A percentile compares a stretch with the other conserved stretches of the same genome.
These are phyloP conservation scores for Atrina japonica DNA, from an alignment of 2,888 invertebrate species.

Conservation along the genomic window DNA sequence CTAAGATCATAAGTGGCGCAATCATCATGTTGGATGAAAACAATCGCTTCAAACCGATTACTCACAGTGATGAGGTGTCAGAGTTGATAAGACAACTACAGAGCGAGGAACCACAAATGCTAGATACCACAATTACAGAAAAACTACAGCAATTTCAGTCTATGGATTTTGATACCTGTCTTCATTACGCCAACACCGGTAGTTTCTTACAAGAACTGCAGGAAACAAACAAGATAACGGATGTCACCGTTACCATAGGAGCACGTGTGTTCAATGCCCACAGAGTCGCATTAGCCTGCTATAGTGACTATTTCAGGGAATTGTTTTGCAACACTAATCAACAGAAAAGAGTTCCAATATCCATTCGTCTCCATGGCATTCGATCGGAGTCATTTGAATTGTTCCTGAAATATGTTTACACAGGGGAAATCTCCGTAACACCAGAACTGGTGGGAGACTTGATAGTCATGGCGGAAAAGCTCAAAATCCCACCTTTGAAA, in stretches of 20 bases:
- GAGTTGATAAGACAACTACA: background rate
- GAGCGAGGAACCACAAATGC: background rate
- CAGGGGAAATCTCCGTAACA: slow-evolving; percentile 50
- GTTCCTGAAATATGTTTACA: slow-evolving; percentile 65
- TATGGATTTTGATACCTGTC: slow-evolving; percentile 53
- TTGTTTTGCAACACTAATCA: slow-evolving; percentile 49
- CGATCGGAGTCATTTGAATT: slow-evolving; percentile 60
- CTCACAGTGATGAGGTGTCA: slow-evolving; percentile 20
- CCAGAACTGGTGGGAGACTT: slow-evolving; percentile 58
- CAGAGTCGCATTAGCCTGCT: slow-evolving; percentile 62
- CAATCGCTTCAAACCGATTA: slow-evolving; percentile 18
- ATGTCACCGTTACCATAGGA: slow-evolving; percentile 64
- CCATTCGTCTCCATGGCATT: slow-evolving; percentile 58
- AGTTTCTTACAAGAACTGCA: slow-evolving; percentile 65
- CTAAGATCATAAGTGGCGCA: background rate
- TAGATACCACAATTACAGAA: background rate
- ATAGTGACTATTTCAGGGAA: slow-evolving; percentile 67
- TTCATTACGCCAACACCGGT: slow-evolving; percentile 61
- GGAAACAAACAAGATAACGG: slow-evolving; percentile 68
- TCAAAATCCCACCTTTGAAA: slow-evolving; percentile 51
- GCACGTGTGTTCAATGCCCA: slow-evolving; percentile 64
- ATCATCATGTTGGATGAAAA: slow-evolving; percentile 33
- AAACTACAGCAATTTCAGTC: slow-evolving; percentile 50
- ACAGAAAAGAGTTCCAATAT: slow-evolving; percentile 52
- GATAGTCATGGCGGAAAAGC: slow-evolving; percentile 55